Conservation (phyloP, 1,140 invertebrate species). For the Lepidurus apus region DNA sequence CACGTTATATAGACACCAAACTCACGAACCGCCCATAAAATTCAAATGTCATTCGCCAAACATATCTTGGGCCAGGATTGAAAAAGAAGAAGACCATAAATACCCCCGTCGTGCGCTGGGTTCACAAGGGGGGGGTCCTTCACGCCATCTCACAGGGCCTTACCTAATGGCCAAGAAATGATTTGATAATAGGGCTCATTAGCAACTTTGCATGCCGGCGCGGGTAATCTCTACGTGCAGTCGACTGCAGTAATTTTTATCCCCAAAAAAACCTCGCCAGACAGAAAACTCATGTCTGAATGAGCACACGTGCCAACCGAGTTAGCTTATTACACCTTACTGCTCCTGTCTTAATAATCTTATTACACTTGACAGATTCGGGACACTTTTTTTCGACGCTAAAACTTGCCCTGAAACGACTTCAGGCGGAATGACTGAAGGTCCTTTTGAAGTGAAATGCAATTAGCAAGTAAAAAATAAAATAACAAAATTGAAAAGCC, state of each 20-base stretch:
- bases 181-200: conserved; percentile 20
- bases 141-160: background rate
- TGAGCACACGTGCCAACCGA: too few species aligned
- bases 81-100: background rate
- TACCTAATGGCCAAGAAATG: conserved; percentile 14
- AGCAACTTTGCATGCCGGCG: background rate
- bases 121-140: background rate
- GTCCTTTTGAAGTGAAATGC: too few species aligned
- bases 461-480: too few species aligned
- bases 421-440: too few species aligned
- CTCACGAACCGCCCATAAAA: background rate
- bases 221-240: background rate
- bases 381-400: too few species aligned
- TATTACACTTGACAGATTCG: too few species aligned
- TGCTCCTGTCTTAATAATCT: too few species aligned
- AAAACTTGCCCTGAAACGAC: too few species aligned
- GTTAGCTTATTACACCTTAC: too few species aligned
- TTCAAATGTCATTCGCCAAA: background rate
- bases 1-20: background rate
- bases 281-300: too few species aligned
- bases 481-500: too few species aligned
- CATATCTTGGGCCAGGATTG: background rate
- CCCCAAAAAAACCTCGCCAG: background rate
- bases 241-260: background rate
- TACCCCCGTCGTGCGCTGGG: background rate